Evolutionary conservation across 1,140 invertebrate genomes (phyloP), one percentile per base, ranked within the genome.

Genomic region (Ephestia elutella): DNA sequence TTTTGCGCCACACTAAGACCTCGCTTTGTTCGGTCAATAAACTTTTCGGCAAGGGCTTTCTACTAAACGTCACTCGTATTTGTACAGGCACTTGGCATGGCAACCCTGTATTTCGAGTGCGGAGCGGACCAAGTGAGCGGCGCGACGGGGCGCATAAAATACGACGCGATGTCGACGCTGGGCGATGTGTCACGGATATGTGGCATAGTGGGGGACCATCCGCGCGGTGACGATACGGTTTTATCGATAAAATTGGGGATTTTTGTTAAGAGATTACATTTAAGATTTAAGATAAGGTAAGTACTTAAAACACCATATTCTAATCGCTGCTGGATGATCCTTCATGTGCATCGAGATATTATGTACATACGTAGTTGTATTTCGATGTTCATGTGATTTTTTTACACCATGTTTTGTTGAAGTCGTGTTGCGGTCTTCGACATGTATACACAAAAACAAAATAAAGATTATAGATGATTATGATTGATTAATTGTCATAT

Each of bases 121-220:
- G 65, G 57, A 35, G 72, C 56, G 65, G 57, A 35, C 63, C 70
- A 66, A 51, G 59, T 58, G 57, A 62, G 59, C 63, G 56, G 72
- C 65, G 73, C 66, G 67, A 69, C 66, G 73, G 70, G 71, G 70
- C 77, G 71, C 66, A 63, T 77, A 61, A 75, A 73, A 77, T 75
- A 79, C 70, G 73, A 63, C 71, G 68, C 70, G 67, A 61, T 75
- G 72, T 75, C 70, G 75, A 64, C 71, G 55, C 66, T 71, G 66
- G 66, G 68, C 73, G 69, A 75, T 70, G 77, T 80, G 80, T 82
- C 77, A 82, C 77, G 73, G 79, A 78, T 78, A 81, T 73, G 70
- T 72, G 75, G 73, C 70, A 18, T 53, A 53, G 50, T 53, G 50
- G 17, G 20, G 50, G n/a, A n/a, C n/a, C n/a, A n/a, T n/a, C n/a